These are phyloP conservation scores for Pachliopta kotzebuea DNA, from an alignment of 2,888 invertebrate genomes.

Conservation along the genomic window DNA sequence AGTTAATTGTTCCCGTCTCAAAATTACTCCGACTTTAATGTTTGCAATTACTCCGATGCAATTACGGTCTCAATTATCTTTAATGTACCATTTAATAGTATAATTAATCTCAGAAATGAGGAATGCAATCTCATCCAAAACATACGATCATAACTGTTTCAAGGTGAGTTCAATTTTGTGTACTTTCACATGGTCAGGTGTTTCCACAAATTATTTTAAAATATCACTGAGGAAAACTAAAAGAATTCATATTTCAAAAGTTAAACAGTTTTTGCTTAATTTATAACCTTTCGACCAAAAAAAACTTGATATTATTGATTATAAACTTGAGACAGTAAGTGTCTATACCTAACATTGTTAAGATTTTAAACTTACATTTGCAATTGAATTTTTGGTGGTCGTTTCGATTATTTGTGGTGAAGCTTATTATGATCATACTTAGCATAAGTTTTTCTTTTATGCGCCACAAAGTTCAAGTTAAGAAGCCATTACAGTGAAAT, in stretches of 20 bases:
- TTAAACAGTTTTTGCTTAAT: no score
- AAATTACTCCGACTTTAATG: conserved; percentile 1
- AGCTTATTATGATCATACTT: neutral
- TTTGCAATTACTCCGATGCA: neutral
- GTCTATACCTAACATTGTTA: no score
- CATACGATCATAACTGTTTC: conserved; percentile 15
- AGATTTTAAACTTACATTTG: no score
- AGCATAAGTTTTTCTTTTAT: neutral
- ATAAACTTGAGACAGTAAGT: no score
- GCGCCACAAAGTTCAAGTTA: neutral
- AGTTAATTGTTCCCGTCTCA: neutral
- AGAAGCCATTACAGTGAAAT: neutral
- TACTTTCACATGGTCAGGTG: neutral
- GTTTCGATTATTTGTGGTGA: no score
- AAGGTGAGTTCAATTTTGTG: conserved; percentile 4
- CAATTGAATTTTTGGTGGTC: no score
- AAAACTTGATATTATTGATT: no score
- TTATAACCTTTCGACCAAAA: no score
- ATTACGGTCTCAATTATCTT: conserved; percentile 11
- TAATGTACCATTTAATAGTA: conserved; percentile 1
- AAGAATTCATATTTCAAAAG: no score
- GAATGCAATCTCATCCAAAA: conserved; percentile 5
- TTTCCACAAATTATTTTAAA: neutral
- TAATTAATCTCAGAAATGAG: conserved; percentile 12
- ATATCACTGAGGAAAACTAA: no score